Conservation (phyloP, 2,797 vertebrate genomes). For the Austrolebias charrua region DNA sequence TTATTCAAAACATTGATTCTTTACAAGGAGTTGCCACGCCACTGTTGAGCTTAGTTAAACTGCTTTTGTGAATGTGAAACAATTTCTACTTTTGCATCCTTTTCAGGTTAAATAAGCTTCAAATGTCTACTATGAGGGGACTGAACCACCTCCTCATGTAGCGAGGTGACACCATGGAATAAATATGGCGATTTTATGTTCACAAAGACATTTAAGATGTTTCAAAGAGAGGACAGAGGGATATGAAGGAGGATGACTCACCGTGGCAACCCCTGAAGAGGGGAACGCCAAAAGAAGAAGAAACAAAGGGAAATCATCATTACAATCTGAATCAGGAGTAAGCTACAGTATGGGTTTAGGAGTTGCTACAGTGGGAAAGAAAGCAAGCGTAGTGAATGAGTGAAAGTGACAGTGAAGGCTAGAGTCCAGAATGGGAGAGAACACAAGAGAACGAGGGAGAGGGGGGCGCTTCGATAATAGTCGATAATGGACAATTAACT, state of each 20-base stretch:
- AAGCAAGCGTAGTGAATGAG: conserved; percentile 50
- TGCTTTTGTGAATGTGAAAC: conserved; percentile 1
- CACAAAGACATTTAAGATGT: conserved; percentile 50
- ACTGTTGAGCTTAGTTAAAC: not conserved
- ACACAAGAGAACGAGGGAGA: conserved; percentile 59
- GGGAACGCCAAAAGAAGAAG: too few species aligned
- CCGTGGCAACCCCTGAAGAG: too few species aligned
- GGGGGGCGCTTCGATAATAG: conserved; percentile 74
- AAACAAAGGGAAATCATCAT: conserved; percentile 70
- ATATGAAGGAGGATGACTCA: too few species aligned
- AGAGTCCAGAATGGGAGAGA: conserved; percentile 60
- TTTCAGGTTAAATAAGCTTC: conserved; percentile 13
- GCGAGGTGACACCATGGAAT: conserved; percentile 48
- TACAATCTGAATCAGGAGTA: conserved; percentile 63
- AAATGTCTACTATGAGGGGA: conserved; percentile 19
- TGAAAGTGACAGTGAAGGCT: conserved; percentile 59
- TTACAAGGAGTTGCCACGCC: not conserved
- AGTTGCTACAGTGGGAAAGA: conserved; percentile 45
- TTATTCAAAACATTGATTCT: not conserved
- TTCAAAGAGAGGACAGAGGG: not conserved
- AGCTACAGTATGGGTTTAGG: conserved; percentile 38
- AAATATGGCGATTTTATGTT: conserved; percentile 47
- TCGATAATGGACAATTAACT: conserved; percentile 81
- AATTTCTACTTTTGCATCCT: conserved; percentile 1
- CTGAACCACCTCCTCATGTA: conserved; percentile 28